phyloP scores from a whole-genome alignment of 2,888 invertebrate genomes.

The Gisinianus flammeolus region DNA sequence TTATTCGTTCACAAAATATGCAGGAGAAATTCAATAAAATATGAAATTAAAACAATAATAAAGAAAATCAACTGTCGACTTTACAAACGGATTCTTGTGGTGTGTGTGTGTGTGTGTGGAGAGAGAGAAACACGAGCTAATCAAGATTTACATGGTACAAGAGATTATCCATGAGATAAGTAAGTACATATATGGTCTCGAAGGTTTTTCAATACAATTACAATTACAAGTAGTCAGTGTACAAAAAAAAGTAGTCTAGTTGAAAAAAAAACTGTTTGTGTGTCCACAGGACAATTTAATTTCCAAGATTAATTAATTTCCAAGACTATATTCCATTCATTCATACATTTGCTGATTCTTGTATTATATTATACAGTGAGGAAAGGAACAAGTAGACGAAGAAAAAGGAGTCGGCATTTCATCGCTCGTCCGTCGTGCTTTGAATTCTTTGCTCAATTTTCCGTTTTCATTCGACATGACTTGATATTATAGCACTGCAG shows the following conservation, averaged over 20 bases:
- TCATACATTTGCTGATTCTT: not conserved
- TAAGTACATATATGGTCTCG: not conserved
- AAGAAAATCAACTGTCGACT: too few relatives aligned
- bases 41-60: too few relatives aligned
- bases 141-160: not conserved
- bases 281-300: conserved; percentile 35
- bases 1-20: too few relatives aligned
- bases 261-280: conserved; percentile 10
- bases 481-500: conserved; percentile 16
- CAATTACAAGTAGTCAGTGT: too few relatives aligned
- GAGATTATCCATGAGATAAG: conserved; percentile 12
- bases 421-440: conserved; percentile 7
- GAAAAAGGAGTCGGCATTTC: not conserved
- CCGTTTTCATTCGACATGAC: not conserved
- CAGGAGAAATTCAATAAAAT: too few relatives aligned
- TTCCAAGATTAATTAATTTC: not conserved
- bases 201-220: not conserved
- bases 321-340: too few relatives aligned
- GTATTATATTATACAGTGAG: not conserved
- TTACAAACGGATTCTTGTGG: too few relatives aligned
- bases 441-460: not conserved
- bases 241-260: conserved; percentile 5
- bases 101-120: too few relatives aligned
- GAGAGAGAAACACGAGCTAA: too few relatives aligned
- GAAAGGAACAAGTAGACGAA: too few relatives aligned